Evolutionary conservation across 2,888 invertebrate species (phyloP).

Genomic region (Teinopalpus imperialis): DNA sequence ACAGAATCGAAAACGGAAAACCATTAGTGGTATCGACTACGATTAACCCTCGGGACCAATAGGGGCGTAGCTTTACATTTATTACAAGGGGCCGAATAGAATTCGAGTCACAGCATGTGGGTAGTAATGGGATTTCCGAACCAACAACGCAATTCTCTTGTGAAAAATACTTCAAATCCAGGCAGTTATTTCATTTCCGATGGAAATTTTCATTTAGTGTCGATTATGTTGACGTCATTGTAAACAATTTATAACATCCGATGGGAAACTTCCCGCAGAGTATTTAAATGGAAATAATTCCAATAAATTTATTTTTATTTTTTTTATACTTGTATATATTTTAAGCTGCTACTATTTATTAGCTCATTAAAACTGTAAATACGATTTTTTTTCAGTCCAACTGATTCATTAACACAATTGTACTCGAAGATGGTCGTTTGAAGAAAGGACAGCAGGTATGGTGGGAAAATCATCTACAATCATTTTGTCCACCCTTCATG

Average conservation of each 20-base stretch:
- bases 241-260: not conserved
- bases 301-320: too few species aligned
- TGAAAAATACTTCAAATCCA: constrained; percentile 38
- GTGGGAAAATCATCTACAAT: too few species aligned
- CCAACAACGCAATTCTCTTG: constrained; percentile 39
- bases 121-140: constrained; percentile 38
- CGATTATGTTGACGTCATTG: constrained; percentile 39
- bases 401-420: too few species aligned
- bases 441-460: too few species aligned
- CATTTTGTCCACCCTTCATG: too few species aligned
- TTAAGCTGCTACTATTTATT: too few species aligned
- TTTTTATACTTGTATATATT: too few species aligned
- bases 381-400: too few species aligned
- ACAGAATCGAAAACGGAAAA: not conserved
- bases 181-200: constrained; percentile 46
- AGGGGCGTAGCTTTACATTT: constrained; percentile 1
- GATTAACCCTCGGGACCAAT: constrained; percentile 17
- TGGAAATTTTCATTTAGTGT: constrained; percentile 38
- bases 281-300: not conserved
- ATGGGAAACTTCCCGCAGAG: not conserved
- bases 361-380: too few species aligned
- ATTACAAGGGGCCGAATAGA: constrained; percentile 22
- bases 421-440: too few species aligned
- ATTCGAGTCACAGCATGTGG: constrained; percentile 36
- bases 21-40: constrained; percentile 6